phyloP scores from a whole-genome alignment of 2,888 invertebrate genomes.

The Polymixis lichenea region DNA sequence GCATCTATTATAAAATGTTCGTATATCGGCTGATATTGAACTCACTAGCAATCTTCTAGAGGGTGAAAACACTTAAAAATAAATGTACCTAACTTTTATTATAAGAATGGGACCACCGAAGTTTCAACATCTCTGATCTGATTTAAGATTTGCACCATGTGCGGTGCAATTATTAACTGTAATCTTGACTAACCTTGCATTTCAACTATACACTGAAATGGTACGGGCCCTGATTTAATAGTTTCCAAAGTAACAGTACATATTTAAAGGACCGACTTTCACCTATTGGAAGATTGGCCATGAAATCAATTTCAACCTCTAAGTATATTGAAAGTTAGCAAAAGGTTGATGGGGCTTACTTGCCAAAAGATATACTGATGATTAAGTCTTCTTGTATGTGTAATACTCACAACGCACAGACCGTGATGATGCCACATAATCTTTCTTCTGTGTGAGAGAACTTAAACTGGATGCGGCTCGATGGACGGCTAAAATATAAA shows the following conservation, averaged over 20 bases:
- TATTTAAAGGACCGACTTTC: background rate
- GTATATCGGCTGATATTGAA: constrained; percentile 7
- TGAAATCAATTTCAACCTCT: constrained; percentile 29
- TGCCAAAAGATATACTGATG: constrained; percentile 43
- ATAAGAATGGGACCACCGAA: background rate
- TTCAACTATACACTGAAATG: background rate
- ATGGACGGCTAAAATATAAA: constrained; percentile 79
- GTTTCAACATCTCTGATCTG: background rate
- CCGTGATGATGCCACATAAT: constrained; percentile 72
- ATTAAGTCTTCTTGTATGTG: constrained; percentile 67
- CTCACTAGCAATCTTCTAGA: background rate
- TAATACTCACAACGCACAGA: constrained; percentile 79
- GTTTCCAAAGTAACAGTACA: background rate
- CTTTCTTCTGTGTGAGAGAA: constrained; percentile 80
- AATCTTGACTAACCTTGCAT: background rate
- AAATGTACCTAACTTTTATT: background rate
- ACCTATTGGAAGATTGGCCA: background rate
- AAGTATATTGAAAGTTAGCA: constrained; percentile 15
- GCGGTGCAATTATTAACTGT: background rate
- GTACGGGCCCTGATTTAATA: background rate
- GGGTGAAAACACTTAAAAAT: background rate
- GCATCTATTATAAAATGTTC: background rate
- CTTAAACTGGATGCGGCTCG: constrained; percentile 83
- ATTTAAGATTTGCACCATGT: background rate
- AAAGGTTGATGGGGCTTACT: constrained; percentile 55